Percentiles rank a stretch among this genome's conserved stretches.
Conservation (phyloP, 2,797 vertebrate genomes). For the Rhinatrema bivittatum region DNA sequence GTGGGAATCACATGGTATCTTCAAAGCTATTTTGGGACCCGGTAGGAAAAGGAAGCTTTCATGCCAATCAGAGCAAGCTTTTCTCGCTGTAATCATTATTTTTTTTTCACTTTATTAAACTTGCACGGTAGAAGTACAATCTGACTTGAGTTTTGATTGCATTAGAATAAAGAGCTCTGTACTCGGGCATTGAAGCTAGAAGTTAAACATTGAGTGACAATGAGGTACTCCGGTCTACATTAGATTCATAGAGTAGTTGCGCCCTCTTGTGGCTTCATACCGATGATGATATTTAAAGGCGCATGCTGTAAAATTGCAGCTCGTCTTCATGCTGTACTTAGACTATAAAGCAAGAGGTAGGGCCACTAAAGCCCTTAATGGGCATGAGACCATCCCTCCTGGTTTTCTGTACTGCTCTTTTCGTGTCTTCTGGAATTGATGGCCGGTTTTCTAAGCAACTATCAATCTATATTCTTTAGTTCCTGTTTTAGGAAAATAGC, state of each 20-base stretch:
- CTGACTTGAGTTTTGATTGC: neutral
- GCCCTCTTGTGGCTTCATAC: neutral
- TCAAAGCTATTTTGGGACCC: neutral
- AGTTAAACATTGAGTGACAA: too few relatives aligned
- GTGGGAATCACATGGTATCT: neutral
- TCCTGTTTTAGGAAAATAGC: too few relatives aligned
- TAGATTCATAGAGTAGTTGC: too few relatives aligned
- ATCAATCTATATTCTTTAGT: neutral
- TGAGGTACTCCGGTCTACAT: too few relatives aligned
- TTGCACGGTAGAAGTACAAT: neutral
- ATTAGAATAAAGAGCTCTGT: neutral
- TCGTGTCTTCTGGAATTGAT: conserved; percentile 1
- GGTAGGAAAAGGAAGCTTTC: conserved; percentile 3
- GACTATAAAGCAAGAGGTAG: too few relatives aligned
- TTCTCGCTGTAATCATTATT: conserved; percentile 5
- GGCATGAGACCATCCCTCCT: too few relatives aligned
- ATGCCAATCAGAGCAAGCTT: conserved; percentile 7
- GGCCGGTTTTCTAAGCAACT: too few relatives aligned
- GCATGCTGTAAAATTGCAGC: too few relatives aligned
- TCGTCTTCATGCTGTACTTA: neutral
- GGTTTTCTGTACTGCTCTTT: too few relatives aligned
- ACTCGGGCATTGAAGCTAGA: conserved; percentile 6
- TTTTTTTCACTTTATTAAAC: neutral
- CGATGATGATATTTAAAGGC: too few relatives aligned
- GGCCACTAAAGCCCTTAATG: too few relatives aligned